phyloP scores from a whole-genome alignment of 1,140 invertebrate species.

The Drosophila hydei region DNA sequence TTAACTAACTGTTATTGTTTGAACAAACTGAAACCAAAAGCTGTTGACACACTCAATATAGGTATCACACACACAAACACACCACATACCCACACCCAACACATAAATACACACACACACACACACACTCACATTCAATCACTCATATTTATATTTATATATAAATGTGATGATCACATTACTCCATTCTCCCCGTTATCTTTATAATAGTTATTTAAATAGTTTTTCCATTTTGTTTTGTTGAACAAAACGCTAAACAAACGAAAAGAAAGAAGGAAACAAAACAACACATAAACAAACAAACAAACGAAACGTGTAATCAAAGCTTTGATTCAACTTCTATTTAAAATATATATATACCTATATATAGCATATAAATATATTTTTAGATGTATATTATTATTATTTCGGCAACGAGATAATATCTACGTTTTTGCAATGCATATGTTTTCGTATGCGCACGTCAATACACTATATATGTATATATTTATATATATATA shows the following conservation, averaged over 20 bases:
- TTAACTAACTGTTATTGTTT: conserved; percentile 81
- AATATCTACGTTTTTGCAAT: conserved; percentile 79
- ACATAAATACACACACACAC: conserved; percentile 6
- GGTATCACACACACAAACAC: conserved; percentile 36
- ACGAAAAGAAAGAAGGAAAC: conserved; percentile 49
- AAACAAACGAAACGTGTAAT: conserved; percentile 63
- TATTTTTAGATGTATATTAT: conserved; percentile 83
- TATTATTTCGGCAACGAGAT: conserved; percentile 77
- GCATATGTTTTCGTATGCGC: conserved; percentile 84
- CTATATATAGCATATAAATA: conserved; percentile 82
- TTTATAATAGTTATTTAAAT: conserved; percentile 79
- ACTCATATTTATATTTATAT: conserved; percentile 4
- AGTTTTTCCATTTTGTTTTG: conserved; percentile 78
- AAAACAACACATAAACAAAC: conserved; percentile 53
- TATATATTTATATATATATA: conserved; percentile 33
- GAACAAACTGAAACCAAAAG: conserved; percentile 79
- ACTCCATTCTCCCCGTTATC: conserved; percentile 15
- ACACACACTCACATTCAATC: conserved; percentile 16
- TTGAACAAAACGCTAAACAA: conserved; percentile 78
- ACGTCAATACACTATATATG: conserved; percentile 67
- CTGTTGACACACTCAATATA: conserved; percentile 63
- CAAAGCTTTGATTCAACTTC: conserved; percentile 80
- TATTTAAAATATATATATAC: conserved; percentile 73
- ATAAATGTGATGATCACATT: conserved; percentile 7
- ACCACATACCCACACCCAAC: conserved; percentile 7